Evolutionary conservation across 2,797 vertebrate genomes (phyloP), one percentile per base, ranked within the genome.

Genomic region (Perodicticus potto): DNA sequence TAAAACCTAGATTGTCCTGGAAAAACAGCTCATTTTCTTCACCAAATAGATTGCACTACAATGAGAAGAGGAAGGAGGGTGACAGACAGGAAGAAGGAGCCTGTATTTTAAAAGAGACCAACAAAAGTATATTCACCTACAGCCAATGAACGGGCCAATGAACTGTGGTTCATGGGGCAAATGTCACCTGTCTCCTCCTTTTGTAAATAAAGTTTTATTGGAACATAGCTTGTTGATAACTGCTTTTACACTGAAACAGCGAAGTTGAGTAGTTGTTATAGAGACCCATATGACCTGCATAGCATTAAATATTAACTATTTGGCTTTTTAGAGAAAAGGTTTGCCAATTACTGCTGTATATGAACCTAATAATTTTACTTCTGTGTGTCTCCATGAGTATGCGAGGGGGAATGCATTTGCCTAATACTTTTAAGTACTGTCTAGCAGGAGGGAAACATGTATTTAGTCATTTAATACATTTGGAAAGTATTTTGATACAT

Each of bases 191-290:
- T 70, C 49, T n/a, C 27, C n/a, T 89, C 11, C 17, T 86, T 91
- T 84, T 81, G 8, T 61, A 89, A 95, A 61, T 57, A 80, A 80
- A 81, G 29, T 86, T 76, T 97, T 73, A 69, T 57, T 91, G 78
- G 0, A 85, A 77, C 23, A 80, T 37, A 76, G 67, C 1, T 86
- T 85, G 14, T 72, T 14, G 77, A 8, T 69, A 34, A 45, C 7
- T 40, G 12, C 7, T 81, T 91, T 81, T 59, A 4, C 53, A 82
- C 20, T 65, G 11, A 49, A 88, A 49, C 14, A 67, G 29, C 40
- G 86, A 49, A 85, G 5, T 55, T 81, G 27, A 89, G 27, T 85
- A 63, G n/a, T 74, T 94, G 12, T n/a, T 25, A 11, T 13, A 73
- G 55, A 57, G 70, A 67, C 20, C 20, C 16, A 45, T 55, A 65